Evolutionary conservation across 1,140 invertebrate species (phyloP).

Genomic region (Procambarus clarkii): DNA sequence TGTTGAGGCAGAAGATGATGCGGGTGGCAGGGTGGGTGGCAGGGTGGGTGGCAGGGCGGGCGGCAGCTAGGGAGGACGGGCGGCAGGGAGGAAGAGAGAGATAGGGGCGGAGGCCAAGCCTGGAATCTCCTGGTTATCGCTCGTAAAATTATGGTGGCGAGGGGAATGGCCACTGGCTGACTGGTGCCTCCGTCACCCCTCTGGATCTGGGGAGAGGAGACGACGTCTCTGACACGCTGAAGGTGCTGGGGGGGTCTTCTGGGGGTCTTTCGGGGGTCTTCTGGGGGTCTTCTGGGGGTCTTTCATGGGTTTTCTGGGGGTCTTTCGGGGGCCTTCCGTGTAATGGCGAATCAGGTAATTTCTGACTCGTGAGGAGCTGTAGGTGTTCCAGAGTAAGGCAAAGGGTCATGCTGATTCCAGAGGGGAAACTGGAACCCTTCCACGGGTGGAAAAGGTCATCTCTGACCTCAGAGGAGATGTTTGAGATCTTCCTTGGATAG

Average conservation of each 20-base stretch:
- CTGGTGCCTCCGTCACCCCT: neutral
- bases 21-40: too few species aligned
- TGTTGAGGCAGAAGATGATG: neutral
- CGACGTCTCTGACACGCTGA: neutral
- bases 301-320: too few species aligned
- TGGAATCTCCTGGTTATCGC: neutral
- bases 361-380: too few species aligned
- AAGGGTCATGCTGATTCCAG: too few species aligned
- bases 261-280: too few species aligned
- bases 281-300: too few species aligned
- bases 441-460: neutral
- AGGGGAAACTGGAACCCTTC: neutral
- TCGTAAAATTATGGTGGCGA: neutral
- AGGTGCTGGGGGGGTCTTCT: neutral
- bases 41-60: too few species aligned
- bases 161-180: neutral
- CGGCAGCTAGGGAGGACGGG: neutral
- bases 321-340: too few species aligned
- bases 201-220: neutral
- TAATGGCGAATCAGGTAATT: too few species aligned
- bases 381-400: too few species aligned
- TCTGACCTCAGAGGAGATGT: neutral
- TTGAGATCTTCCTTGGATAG: too few species aligned
- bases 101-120: too few species aligned
- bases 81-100: neutral